Evolutionary conservation across 2,797 vertebrate genomes (phyloP), one percentile per base, ranked within the genome.

Genomic region (Staurois parvus): DNA sequence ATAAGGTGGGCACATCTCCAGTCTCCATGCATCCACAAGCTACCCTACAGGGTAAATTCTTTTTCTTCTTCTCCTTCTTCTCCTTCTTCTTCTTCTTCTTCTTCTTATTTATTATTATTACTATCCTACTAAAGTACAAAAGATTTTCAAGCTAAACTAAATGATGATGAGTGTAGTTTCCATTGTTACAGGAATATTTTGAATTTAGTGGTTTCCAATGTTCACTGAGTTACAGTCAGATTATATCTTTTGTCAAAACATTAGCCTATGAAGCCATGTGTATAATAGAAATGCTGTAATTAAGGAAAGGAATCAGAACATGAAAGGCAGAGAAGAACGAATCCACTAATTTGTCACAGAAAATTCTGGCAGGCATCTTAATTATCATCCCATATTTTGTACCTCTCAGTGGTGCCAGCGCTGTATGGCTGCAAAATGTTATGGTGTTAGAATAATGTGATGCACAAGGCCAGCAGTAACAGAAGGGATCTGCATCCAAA

Each of bases 311-410:
- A 73, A 87, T 90, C 88, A 32, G 79, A 72, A 29, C 77, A 78
- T 34, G 81, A 88, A 89, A 85, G 13, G 34, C 72, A 66, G 90
- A 70, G 67, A 72, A 70, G 73, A 88, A 88, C 42, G 64, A 86
- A 75, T 83, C 81, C 88, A 83, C 62, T 89, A 87, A 90, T 89
- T 91, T 89, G 79, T 83, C 0, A 0, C 34, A 78, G 86, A 88
- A 89, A 79, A 79, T 89, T 88, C 90, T 91, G 90, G 88, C 87
- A 90, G 90, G 79, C 21, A 1, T 89, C 89, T 52, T 81, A 75
- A 91, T 91, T 91, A 89, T 86, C 88, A 89, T 86, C 79, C 78
- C 21, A 73, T 87, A 64, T 28, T 90, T 34, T 64, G 30, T 72
- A 42, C 67, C 75, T 86, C 56, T 73, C 7, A 29, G 8, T 28